Percentiles rank a stretch among this genome's conserved stretches.
Conservation (phyloP, 2,797 vertebrate genomes). For the Trichosurus vulpecula region DNA sequence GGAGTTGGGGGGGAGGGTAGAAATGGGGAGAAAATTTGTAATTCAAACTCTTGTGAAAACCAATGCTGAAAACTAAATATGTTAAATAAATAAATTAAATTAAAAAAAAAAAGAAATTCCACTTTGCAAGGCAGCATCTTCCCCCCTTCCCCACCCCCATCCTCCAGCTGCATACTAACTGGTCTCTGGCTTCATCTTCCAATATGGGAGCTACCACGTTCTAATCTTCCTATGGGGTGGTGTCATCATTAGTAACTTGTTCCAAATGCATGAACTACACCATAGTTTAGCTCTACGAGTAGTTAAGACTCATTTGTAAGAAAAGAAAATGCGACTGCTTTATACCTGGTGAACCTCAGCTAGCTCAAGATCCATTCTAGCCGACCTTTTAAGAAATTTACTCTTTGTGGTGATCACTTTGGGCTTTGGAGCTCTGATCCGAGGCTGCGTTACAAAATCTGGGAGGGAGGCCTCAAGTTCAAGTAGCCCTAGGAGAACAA, state of each 20-base stretch:
- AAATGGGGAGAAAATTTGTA: no score
- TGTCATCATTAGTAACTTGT: neutral
- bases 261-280: neutral
- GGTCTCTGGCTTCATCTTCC: neutral
- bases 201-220: neutral
- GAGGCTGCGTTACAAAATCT: conserved; percentile 82
- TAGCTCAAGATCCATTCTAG: conserved; percentile 83
- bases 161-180: neutral
- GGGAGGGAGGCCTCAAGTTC: conserved; percentile 88
- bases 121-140: neutral
- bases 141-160: neutral
- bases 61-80: no score
- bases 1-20: no score
- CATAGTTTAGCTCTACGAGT: neutral
- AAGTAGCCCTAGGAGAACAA: conserved; percentile 85
- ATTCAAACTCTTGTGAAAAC: no score
- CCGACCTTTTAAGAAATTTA: conserved; percentile 82
- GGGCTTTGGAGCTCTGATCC: conserved; percentile 80
- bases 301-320: neutral
- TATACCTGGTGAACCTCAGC: conserved; percentile 89
- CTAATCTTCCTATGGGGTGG: neutral
- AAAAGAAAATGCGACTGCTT: neutral
- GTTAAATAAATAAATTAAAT: no score
- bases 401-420: conserved; percentile 79
- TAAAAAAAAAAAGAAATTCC: no score